phyloP scores from a whole-genome alignment of 2,797 vertebrate genomes.

The Phalloptychus januarius region DNA sequence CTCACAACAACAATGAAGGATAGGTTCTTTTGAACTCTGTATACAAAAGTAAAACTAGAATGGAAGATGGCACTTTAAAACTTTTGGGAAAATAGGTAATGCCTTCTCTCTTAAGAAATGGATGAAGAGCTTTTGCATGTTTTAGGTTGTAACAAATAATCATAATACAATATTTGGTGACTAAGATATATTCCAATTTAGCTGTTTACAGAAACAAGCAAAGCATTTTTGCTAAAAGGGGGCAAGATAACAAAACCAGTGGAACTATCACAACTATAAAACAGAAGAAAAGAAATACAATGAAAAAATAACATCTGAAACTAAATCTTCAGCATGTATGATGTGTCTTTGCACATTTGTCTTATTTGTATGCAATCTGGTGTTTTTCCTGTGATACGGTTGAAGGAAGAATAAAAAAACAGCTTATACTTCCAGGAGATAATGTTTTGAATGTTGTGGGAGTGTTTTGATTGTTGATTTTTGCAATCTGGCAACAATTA shows the following conservation, averaged over 20 bases:
- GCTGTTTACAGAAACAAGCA: background rate
- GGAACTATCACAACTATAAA: background rate
- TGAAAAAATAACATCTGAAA: background rate
- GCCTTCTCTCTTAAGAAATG: background rate
- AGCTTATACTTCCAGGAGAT: background rate
- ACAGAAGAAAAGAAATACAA: background rate
- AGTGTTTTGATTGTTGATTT: background rate
- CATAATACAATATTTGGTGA: too few species aligned
- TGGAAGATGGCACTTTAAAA: background rate
- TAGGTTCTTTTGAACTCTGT: background rate
- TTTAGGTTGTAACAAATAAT: background rate
- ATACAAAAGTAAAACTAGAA: background rate
- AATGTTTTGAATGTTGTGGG: background rate
- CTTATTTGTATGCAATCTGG: background rate
- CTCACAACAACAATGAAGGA: slow-evolving; percentile 6
- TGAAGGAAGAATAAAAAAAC: background rate
- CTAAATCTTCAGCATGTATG: background rate
- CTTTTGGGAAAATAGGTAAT: background rate
- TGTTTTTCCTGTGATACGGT: background rate
- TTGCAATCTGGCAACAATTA: background rate
- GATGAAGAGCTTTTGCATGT: background rate
- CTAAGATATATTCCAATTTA: background rate
- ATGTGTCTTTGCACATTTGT: background rate
- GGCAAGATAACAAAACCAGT: background rate
- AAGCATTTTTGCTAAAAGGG: background rate